These are phyloP conservation scores for Oithona nana DNA, from an alignment of 2,888 invertebrate species.

Conservation along the genomic window DNA sequence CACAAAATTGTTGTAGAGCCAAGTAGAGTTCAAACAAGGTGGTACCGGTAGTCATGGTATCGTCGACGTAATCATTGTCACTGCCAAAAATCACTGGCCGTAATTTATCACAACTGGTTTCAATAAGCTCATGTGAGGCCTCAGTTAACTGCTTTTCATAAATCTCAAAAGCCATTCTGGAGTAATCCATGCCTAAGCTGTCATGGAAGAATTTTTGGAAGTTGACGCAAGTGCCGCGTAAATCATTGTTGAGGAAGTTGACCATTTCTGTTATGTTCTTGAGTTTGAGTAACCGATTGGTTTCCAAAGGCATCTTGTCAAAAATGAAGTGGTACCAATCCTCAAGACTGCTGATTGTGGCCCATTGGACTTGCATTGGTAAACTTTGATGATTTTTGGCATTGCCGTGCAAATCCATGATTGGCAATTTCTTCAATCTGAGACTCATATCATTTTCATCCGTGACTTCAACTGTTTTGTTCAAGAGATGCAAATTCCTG, in stretches of 20 bases:
- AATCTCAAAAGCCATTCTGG: slow-evolving; percentile 28
- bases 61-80: slow-evolving; percentile 29
- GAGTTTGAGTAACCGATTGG: background rate
- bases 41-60: slow-evolving; percentile 59
- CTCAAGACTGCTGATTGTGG: background rate
- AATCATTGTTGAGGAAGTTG: slow-evolving; percentile 15
- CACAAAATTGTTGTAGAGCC: slow-evolving; percentile 57
- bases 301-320: slow-evolving; percentile 12
- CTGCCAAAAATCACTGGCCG: slow-evolving; percentile 7
- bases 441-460: background rate
- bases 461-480: background rate
- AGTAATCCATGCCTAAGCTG: slow-evolving; percentile 31
- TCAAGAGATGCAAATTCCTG: background rate
- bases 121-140: slow-evolving; percentile 9
- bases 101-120: slow-evolving; percentile 12
- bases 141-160: slow-evolving; percentile 17
- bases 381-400: background rate
- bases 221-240: background rate
- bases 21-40: slow-evolving; percentile 80
- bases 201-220: slow-evolving; percentile 6
- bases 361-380: background rate
- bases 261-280: slow-evolving; percentile 13
- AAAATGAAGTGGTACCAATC: slow-evolving; percentile 8
- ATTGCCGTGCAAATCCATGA: background rate
- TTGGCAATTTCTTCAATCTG: background rate